These are phyloP conservation scores for Lophura swinhoii DNA, from an alignment of 2,797 vertebrate genomes.

Conservation along the genomic window DNA sequence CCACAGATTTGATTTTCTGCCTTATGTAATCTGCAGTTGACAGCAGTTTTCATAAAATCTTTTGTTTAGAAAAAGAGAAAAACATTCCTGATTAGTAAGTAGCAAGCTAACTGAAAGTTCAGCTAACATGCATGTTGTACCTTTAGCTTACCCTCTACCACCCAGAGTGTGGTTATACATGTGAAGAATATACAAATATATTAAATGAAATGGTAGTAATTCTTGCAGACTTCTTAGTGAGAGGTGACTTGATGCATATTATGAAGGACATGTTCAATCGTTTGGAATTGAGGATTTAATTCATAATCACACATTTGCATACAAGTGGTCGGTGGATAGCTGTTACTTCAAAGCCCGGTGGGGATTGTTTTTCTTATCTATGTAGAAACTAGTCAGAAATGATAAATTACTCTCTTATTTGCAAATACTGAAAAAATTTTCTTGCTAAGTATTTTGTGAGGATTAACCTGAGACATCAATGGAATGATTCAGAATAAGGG, in stretches of 20 bases:
- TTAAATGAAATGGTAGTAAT: neutral
- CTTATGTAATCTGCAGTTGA: neutral
- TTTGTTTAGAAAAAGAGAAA: neutral
- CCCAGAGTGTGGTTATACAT: accelerated
- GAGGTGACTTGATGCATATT: neutral
- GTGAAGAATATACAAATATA: neutral
- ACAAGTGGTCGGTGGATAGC: neutral
- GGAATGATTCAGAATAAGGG: neutral
- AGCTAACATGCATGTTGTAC: neutral
- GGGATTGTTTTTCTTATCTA: neutral
- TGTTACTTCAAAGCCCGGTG: neutral
- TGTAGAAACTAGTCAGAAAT: neutral
- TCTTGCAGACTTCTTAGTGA: neutral
- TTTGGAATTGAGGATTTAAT: neutral
- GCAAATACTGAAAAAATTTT: neutral
- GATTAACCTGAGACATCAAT: neutral
- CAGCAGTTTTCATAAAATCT: neutral
- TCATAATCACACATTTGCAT: neutral
- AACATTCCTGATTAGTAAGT: neutral
- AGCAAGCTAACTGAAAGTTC: neutral
- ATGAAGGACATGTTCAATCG: neutral
- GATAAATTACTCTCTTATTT: neutral
- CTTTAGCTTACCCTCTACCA: neutral
- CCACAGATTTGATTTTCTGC: neutral
- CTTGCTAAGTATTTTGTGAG: neutral